Percentiles rank a stretch among this genome's conserved stretches.
Evolutionary conservation across 2,888 invertebrate species (phyloP).

Genomic region (Apamea epomidion): DNA sequence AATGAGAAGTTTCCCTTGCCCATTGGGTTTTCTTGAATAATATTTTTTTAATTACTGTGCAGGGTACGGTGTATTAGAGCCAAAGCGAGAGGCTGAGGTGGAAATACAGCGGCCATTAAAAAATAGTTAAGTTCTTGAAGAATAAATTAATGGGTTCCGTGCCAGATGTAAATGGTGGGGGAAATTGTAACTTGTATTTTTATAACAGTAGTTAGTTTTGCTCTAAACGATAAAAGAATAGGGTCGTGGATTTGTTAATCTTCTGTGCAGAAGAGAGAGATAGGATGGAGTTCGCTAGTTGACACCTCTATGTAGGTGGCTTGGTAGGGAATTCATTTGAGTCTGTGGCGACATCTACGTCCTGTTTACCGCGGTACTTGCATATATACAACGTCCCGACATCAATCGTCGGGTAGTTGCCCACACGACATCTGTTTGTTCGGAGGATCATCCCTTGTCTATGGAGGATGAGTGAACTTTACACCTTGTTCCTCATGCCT

Average conservation of each 20-base stretch:
- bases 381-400: no score
- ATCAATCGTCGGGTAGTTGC: no score
- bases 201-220: conserved; percentile 8
- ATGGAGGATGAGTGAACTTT: no score
- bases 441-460: no score
- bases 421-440: no score
- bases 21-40: conserved; percentile 61
- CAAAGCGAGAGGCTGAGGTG: conserved; percentile 70
- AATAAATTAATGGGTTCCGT: conserved; percentile 67
- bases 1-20: conserved; percentile 42
- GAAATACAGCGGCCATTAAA: conserved; percentile 71
- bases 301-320: neutral
- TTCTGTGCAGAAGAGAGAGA: neutral
- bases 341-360: no score
- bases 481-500: no score
- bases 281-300: neutral
- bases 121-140: conserved; percentile 64
- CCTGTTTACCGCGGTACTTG: no score
- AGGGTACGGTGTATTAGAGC: conserved; percentile 71
- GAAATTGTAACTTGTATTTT: conserved; percentile 20
- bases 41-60: conserved; percentile 76
- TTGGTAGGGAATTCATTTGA: neutral
- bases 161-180: conserved; percentile 36
- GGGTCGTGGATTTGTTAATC: neutral
- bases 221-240: neutral